Base-by-base conservation (phyloP, 2,888 invertebrate species). In the Ypsolopha scabrella region DNA sequence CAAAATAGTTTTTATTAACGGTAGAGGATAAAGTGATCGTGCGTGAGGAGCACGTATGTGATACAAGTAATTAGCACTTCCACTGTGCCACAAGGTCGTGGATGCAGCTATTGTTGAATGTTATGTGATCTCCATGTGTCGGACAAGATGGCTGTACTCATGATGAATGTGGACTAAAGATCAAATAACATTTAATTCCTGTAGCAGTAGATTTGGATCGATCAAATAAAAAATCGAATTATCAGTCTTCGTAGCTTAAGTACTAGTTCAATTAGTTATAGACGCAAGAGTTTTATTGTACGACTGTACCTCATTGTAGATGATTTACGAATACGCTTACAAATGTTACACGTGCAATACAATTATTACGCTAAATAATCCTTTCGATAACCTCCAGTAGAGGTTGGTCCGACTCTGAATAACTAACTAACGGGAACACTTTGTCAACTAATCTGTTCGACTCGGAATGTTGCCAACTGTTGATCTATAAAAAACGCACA, bases 381-480 rank as follows among this genome's bases (percentile, higher is more conserved):
- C 11, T 14, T 6, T 11, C 11, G 41, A 8, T 43, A 43, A 8
- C 13, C 13, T 24, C 24, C 24, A 24, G 24, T 24, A 24, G 24
- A 24, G 24, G 24, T 24, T 24, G 24, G 24, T 24, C 4, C 4
- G 24, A 24, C 24, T 24, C 24, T 4, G 6, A 43, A 11, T 41
- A 14, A 24, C 24, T 6, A 44, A n/a, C 44, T 33, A 33, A 45
- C 45, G 11, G 11, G 35, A 7, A 35, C 13, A 14, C 47, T 47
- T 36, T 47, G 47, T 37, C 47, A 47, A 47, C 58, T 57, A 56
- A 60, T 60, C 58, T 67, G 65, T 58, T 62, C 64, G 65, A 64
- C 65, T 73, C 68, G 76, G 76, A 72, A 60, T 63, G 52, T 54
- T 70, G 75, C 75, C 75, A 76, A 71, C 63, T 61, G 53, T 54